phyloP scores from a whole-genome alignment of 2,113 vertebrate species.

The Bettongia penicillata region DNA sequence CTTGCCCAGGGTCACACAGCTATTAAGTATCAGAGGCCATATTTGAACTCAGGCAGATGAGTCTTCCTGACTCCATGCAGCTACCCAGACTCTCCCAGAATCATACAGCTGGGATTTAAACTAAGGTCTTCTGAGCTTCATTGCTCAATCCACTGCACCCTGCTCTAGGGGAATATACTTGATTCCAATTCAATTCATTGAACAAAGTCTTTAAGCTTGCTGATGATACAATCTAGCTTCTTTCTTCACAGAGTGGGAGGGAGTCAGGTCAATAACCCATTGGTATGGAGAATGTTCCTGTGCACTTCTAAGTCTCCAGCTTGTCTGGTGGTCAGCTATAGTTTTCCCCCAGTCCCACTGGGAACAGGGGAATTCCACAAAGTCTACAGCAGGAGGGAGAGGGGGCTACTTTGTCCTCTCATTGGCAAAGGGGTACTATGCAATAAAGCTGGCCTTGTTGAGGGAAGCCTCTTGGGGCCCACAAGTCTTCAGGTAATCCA shows the following conservation, averaged over 20 bases:
- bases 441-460: constrained; percentile 48
- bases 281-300: not conserved
- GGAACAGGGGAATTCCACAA: not conserved
- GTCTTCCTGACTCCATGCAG: too few species aligned
- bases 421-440: constrained; percentile 52
- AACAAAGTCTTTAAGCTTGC: not conserved
- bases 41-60: too few species aligned
- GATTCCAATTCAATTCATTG: not conserved
- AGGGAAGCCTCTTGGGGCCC: constrained; percentile 30
- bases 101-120: not conserved
- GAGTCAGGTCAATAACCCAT: not conserved
- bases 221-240: not conserved
- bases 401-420: constrained; percentile 25
- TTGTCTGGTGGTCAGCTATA: not conserved
- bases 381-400: constrained; percentile 15
- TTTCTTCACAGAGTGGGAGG: not conserved
- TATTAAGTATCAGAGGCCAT: too few species aligned
- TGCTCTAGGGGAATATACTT: not conserved
- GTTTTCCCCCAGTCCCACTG: not conserved
- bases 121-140: too few species aligned
- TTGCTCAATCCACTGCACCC: not conserved
- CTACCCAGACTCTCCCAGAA: too few species aligned
- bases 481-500: constrained; percentile 15
- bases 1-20: too few species aligned
- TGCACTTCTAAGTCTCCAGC: not conserved